Conservation (phyloP, 2,797 vertebrate genomes). For the Alauda arvensis region DNA sequence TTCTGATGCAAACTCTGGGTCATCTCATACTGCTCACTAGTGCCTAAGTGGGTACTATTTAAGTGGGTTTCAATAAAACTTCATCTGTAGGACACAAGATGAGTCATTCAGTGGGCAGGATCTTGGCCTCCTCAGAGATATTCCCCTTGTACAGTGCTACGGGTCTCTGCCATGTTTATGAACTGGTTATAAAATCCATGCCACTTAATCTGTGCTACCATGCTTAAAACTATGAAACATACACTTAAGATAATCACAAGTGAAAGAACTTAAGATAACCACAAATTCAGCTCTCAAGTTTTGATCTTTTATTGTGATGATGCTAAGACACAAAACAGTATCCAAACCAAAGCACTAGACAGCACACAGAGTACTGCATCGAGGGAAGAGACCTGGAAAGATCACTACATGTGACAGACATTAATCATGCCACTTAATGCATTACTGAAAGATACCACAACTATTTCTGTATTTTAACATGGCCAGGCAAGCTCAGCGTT, state of each 20-base stretch:
- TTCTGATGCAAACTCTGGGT: not conserved
- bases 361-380: not conserved
- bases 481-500: not conserved
- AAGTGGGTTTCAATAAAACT: not conserved
- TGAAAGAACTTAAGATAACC: not conserved
- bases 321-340: not conserved
- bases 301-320: not conserved
- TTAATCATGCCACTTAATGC: constrained; percentile 5
- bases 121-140: not conserved
- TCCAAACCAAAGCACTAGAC: not conserved
- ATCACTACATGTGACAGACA: not conserved
- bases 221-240: not conserved
- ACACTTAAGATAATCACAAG: not conserved
- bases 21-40: not conserved
- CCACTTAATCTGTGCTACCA: not conserved
- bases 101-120: not conserved
- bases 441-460: not conserved
- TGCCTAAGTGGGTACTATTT: not conserved
- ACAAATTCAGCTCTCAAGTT: not conserved
- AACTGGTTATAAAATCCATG: not conserved
- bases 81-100: not conserved
- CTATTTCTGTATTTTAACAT: constrained; percentile 33
- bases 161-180: not conserved
- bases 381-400: not conserved
- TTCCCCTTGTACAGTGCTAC: not conserved